A percentile compares a stretch with the other conserved stretches of the same genome.
Conservation (phyloP, 2,113 vertebrate genomes). For the Benitochromis conjunctus region DNA sequence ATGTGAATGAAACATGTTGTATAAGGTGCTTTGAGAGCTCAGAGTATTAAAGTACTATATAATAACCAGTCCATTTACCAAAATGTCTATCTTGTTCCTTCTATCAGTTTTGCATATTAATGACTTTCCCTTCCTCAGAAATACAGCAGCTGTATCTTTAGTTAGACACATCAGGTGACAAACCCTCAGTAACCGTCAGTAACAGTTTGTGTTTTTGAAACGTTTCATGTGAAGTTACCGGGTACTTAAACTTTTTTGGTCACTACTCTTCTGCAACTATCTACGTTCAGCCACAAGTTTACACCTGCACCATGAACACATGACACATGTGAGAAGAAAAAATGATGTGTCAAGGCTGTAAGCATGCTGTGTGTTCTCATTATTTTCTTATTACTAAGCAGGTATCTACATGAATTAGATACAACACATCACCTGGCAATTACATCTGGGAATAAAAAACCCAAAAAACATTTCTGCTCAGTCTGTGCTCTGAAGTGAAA, state of each 20-base stretch:
- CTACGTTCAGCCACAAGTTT: background rate
- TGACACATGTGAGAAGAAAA: background rate
- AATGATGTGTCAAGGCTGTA: background rate
- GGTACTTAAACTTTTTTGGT: background rate
- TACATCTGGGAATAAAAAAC: background rate
- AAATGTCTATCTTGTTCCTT: background rate
- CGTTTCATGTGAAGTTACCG: background rate
- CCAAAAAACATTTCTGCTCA: background rate
- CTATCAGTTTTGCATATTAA: background rate
- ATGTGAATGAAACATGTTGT: background rate
- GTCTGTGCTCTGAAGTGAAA: conserved; percentile 5
- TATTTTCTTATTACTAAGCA: no score
- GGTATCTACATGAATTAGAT: background rate
- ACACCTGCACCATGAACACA: no score
- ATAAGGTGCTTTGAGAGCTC: background rate
- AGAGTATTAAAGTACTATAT: background rate
- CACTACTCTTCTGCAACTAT: background rate
- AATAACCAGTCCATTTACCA: background rate
- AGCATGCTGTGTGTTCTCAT: no score
- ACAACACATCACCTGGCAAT: background rate
- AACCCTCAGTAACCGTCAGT: background rate
- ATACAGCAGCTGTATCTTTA: background rate
- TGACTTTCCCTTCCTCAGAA: background rate
- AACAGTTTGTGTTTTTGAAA: background rate
- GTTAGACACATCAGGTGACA: background rate